phyloP scores from a whole-genome alignment of 2,888 invertebrate species.

The Epinotia nisella region DNA sequence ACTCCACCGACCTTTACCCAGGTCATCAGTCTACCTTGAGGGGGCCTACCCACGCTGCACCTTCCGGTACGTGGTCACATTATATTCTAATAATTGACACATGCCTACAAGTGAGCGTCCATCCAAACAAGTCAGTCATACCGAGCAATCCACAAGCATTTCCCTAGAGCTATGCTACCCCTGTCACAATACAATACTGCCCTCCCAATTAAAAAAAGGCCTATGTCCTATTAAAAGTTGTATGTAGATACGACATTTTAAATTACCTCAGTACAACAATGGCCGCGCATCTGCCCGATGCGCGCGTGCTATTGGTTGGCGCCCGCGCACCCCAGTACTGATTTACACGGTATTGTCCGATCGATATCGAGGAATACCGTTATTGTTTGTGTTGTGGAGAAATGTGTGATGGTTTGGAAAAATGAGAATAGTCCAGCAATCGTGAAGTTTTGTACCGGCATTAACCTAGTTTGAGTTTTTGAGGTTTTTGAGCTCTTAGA shows the following conservation, averaged over 20 bases:
- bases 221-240: neutral
- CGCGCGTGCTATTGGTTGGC: conserved; percentile 63
- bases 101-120: neutral
- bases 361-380: conserved; percentile 76
- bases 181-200: neutral
- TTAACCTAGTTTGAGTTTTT: no score
- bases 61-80: no score
- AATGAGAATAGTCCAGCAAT: neutral
- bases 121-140: neutral
- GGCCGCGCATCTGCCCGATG: conserved; percentile 76
- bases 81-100: no score
- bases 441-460: no score
- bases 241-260: neutral
- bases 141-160: conserved; percentile 4
- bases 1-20: no score
- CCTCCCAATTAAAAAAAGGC: neutral
- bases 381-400: conserved; percentile 41
- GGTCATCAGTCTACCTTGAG: no score
- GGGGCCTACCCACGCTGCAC: no score
- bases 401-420: conserved; percentile 9
- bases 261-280: conserved; percentile 60
- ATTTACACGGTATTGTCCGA: conserved; percentile 75
- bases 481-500: no score
- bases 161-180: conserved; percentile 33
- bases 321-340: conserved; percentile 73